Conservation (phyloP, 1,140 invertebrate species). For the Drosophila triauraria region DNA sequence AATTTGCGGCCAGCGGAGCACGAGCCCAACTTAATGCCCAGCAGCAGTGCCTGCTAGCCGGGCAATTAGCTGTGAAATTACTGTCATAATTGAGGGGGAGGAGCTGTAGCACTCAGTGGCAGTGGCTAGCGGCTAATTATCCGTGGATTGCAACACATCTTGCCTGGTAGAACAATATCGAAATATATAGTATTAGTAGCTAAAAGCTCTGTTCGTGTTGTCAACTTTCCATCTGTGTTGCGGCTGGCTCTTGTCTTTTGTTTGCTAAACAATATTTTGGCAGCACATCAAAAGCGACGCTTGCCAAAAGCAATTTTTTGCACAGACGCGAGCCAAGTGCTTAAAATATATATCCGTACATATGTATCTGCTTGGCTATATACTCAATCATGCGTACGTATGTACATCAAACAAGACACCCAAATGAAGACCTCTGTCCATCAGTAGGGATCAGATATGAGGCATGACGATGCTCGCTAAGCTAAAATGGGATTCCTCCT, state of each 20-base stretch:
- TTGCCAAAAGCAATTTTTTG: slow-evolving; percentile 79
- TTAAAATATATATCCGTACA: slow-evolving; percentile 34
- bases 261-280: slow-evolving; percentile 82
- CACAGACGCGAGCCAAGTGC: slow-evolving; percentile 59
- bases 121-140: slow-evolving; percentile 34
- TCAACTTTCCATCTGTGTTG: slow-evolving; percentile 49
- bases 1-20: slow-evolving; percentile 71
- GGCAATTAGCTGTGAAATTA: slow-evolving; percentile 57
- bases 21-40: slow-evolving; percentile 38
- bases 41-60: slow-evolving; percentile 20
- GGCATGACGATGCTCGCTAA: slow-evolving; percentile 52
- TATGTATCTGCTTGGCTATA: slow-evolving; percentile 22
- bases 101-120: slow-evolving; percentile 5
- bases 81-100: slow-evolving; percentile 24
- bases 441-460: slow-evolving; percentile 65
- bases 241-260: slow-evolving; percentile 51
- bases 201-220: slow-evolving; percentile 51
- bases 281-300: slow-evolving; percentile 72
- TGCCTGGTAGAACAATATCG: slow-evolving; percentile 8
- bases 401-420: slow-evolving; percentile 60
- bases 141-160: slow-evolving; percentile 36
- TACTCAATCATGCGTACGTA: not conserved
- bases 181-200: slow-evolving; percentile 1
- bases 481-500: slow-evolving; percentile 35
- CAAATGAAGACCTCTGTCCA: slow-evolving; percentile 62